Percentiles rank a stretch among this genome's conserved stretches.
Evolutionary conservation across 1,140 invertebrate genomes (phyloP).

Genomic region (Drosophila albomicans): DNA sequence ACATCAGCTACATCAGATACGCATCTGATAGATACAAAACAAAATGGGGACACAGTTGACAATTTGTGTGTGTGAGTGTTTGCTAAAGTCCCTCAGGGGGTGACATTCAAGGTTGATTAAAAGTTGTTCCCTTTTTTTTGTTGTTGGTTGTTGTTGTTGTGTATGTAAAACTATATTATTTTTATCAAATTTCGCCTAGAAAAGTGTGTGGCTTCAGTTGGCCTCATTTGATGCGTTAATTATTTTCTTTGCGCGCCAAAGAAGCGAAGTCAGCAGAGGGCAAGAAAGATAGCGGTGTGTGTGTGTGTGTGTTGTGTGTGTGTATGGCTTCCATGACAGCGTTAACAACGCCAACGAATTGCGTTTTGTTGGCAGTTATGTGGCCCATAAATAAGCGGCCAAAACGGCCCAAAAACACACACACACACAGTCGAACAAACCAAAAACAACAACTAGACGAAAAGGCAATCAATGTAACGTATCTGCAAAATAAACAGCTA

Average conservation of each 20-base stretch:
- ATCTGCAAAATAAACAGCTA: conserved; percentile 3
- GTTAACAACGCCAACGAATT: conserved; percentile 44
- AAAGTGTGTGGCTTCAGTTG: conserved; percentile 31
- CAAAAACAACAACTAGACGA: not conserved
- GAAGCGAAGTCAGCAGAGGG: not conserved
- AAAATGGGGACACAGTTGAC: conserved; percentile 52
- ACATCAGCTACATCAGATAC: conserved; percentile 10
- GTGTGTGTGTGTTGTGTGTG: not conserved
- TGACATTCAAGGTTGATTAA: conserved; percentile 12
- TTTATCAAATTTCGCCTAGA: not conserved
- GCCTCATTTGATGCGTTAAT: conserved; percentile 55
- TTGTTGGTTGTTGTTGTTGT: not conserved
- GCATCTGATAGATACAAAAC: conserved; percentile 1
- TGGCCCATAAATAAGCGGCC: conserved; percentile 63
- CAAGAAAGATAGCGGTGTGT: not conserved
- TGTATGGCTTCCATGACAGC: conserved; percentile 59
- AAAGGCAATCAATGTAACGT: conserved; percentile 33
- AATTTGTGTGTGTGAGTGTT: too few species aligned
- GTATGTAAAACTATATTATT: not conserved
- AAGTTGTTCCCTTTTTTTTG: not conserved
- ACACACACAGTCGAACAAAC: too few species aligned
- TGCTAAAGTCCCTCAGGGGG: not conserved
- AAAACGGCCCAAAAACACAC: conserved; percentile 3
- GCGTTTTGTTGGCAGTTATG: conserved; percentile 59
- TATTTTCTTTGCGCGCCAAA: conserved; percentile 24